A percentile compares a stretch with the other conserved stretches of the same genome.
Conservation (phyloP, 92 coral and sea anemone species). For the Zoanthus solanderi region DNA sequence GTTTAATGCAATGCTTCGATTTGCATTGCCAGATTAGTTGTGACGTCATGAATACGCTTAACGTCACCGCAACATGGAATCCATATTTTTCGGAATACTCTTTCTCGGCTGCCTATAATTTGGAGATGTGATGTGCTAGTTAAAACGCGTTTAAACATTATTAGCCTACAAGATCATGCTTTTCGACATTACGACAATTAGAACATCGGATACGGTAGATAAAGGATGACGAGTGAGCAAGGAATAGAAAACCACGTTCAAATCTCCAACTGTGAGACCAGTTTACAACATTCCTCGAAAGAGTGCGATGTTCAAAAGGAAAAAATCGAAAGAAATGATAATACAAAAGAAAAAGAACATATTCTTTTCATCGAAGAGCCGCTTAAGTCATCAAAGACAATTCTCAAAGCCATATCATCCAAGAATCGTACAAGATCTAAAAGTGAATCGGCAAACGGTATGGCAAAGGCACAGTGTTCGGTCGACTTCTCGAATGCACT, state of each 20-base stretch:
- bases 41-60: constrained; percentile 31
- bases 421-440: not conserved
- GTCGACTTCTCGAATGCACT: not conserved
- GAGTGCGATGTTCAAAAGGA: not conserved
- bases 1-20: constrained; percentile 7
- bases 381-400: not conserved
- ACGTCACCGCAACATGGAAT: constrained; percentile 25
- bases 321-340: not conserved
- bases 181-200: not conserved
- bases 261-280: not conserved
- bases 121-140: not conserved
- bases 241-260: not conserved
- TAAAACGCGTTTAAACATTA: not conserved
- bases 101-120: not conserved
- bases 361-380: constrained; percentile 49
- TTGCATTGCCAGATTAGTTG: constrained; percentile 20
- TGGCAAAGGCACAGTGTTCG: not conserved
- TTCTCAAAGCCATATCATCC: constrained; percentile 13
- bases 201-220: not conserved
- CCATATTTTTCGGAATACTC: constrained; percentile 3
- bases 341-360: constrained; percentile 4
- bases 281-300: not conserved
- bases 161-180: not conserved
- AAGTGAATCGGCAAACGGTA: not conserved
- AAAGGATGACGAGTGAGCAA: not conserved